Base-by-base conservation (phyloP, 2,888 invertebrate genomes). In the Dorcus hopei region DNA sequence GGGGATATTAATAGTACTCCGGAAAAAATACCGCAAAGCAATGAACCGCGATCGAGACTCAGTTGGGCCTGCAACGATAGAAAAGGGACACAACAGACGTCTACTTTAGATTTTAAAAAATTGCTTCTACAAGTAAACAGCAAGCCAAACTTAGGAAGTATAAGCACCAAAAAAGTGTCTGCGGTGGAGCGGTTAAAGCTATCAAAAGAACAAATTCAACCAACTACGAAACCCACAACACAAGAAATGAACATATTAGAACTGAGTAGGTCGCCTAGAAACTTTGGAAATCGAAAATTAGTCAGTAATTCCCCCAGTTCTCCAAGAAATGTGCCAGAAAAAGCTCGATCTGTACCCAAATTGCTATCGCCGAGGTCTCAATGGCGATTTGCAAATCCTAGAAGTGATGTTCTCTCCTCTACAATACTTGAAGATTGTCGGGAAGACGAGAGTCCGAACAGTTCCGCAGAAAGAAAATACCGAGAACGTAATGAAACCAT, bases 371-470 rank as follows among this genome's bases (percentile, higher is more conserved):
- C 88, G 0, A 83, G 87, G 62, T 87, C 89, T 0, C 86, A 85
- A 61, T 89, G 89, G 89, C 80, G 88, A 63, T 88, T 89, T 70
- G 83, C 87, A 40, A 88, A 86, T 65, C 89, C 88, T 1, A 81
- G 92, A 68, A 91, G 90, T 19, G 91, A 93, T 71, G 91, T 93
- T 53, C 84, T 94, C 72, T 91, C 93, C 43, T 89, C 90, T 48
- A 91, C 93, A 57, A 94, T 94, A 75, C 88, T 88, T 42, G 93
- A 94, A 81, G 93, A 89, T 66, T 87, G 89, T 70, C 91, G 91
- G 72, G 88, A 88, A 71, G 92, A 92, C 71, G 90, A 91, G 66
- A 86, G 82, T 68, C 84, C 85, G 1, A 84, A 83, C 62, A 84
- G 84, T 68, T 85, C 85, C 14, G 80, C 82, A 38, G 85, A 85